Percentiles rank a stretch among this genome's conserved stretches.
These are phyloP conservation scores for Diploptera punctata DNA, from an alignment of 2,888 invertebrate genomes.

Conservation along the genomic window DNA sequence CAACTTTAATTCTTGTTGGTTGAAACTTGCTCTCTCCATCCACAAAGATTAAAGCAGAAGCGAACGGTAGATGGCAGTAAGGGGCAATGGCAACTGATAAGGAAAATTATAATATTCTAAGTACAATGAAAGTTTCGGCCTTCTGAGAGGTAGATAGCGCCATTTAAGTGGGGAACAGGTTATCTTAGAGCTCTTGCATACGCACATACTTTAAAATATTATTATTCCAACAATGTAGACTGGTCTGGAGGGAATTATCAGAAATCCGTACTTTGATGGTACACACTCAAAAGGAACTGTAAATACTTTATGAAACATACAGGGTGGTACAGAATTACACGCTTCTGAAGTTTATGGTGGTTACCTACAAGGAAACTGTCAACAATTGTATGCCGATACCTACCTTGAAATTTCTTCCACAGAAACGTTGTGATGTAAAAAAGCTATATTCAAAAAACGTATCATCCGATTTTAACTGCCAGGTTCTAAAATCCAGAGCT, in stretches of 20 bases:
- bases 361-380: no score
- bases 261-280: neutral
- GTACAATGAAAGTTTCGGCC: constrained; percentile 27
- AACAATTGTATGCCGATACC: no score
- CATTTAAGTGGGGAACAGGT: constrained; percentile 1
- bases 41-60: no score
- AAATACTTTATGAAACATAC: no score
- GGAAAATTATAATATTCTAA: constrained; percentile 28
- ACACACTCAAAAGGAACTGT: no score
- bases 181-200: constrained; percentile 22
- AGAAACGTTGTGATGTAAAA: no score
- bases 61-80: neutral
- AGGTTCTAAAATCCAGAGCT: no score
- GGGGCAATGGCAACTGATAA: constrained; percentile 17
- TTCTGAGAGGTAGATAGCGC: constrained; percentile 7
- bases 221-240: constrained; percentile 6
- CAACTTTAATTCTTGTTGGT: constrained; percentile 8
- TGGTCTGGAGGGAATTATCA: neutral
- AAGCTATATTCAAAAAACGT: no score
- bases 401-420: no score
- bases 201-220: constrained; percentile 25
- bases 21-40: neutral
- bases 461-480: no score
- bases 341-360: no score
- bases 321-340: no score